Percentiles rank a stretch among this genome's conserved stretches.
phyloP scores from a whole-genome alignment of 2,888 invertebrate genomes.

The Campoletis raptor region DNA sequence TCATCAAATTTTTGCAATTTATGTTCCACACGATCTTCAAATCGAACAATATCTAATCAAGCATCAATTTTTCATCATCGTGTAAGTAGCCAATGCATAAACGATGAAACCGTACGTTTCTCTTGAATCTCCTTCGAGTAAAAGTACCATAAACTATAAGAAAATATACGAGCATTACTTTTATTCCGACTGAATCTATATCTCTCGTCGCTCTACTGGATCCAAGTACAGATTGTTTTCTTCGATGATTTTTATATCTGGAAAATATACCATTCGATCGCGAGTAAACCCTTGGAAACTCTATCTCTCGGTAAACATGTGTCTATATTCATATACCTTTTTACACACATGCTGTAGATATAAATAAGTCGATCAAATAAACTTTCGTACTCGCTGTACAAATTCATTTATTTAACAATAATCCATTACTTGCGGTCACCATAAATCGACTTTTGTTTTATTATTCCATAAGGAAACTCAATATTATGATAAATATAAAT shows the following conservation, averaged over 20 bases:
- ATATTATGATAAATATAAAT: neutral
- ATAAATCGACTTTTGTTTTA: neutral
- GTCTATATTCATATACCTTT: neutral
- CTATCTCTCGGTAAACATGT: neutral
- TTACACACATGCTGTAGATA: neutral
- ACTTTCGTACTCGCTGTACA: neutral
- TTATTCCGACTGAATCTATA: conserved; percentile 58
- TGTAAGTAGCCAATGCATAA: conserved; percentile 1
- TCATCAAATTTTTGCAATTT: neutral
- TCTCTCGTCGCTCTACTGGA: conserved; percentile 21
- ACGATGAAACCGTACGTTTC: conserved; percentile 14
- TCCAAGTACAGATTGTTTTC: conserved; percentile 43
- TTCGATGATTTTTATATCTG: conserved; percentile 41
- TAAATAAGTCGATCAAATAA: conserved; percentile 1
- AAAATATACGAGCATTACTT: conserved; percentile 49
- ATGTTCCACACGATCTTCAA: neutral
- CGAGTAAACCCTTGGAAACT: conserved; percentile 16
- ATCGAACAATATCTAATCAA: neutral
- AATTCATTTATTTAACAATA: neutral
- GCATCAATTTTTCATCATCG: neutral
- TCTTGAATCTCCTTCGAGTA: conserved; percentile 7
- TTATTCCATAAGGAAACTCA: neutral
- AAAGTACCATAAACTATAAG: conserved; percentile 7
- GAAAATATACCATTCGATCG: conserved; percentile 45
- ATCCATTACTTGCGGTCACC: neutral